phyloP scores from a whole-genome alignment of 2,797 vertebrate genomes.

The Hydrolagus colliei region DNA sequence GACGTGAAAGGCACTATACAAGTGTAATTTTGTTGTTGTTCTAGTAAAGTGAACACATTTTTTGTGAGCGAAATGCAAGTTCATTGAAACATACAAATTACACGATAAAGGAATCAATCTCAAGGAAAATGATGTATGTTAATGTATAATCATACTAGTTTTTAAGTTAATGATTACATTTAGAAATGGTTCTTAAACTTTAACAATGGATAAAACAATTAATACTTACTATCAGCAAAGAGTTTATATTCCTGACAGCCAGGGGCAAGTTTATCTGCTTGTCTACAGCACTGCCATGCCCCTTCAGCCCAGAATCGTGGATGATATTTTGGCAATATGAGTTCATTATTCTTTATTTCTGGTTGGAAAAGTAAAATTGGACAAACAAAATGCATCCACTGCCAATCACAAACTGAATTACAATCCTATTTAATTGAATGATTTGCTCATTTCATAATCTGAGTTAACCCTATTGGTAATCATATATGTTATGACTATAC shows the following conservation, averaged over 20 bases:
- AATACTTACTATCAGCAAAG: constrained; percentile 72
- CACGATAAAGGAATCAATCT: background rate
- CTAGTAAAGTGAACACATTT: too few species aligned
- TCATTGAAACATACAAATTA: background rate
- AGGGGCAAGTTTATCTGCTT: constrained; percentile 77
- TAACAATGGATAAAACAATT: constrained; percentile 23
- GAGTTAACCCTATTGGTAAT: background rate
- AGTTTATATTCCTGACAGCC: constrained; percentile 85
- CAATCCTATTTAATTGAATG: background rate
- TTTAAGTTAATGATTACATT: background rate
- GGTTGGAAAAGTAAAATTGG: background rate
- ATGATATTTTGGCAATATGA: constrained; percentile 78
- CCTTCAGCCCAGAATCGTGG: constrained; percentile 88
- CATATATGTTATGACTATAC: background rate
- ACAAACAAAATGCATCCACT: background rate
- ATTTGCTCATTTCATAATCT: background rate
- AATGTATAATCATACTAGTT: background rate
- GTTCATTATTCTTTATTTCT: constrained; percentile 80
- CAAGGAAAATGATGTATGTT: background rate
- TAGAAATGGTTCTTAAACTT: background rate
- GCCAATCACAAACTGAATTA: background rate
- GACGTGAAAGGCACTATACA: too few species aligned
- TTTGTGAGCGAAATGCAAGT: background rate
- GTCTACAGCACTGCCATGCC: constrained; percentile 81
- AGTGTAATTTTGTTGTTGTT: too few species aligned